Conservation (phyloP, 2,797 vertebrate species). For the Dipus sagitta region DNA sequence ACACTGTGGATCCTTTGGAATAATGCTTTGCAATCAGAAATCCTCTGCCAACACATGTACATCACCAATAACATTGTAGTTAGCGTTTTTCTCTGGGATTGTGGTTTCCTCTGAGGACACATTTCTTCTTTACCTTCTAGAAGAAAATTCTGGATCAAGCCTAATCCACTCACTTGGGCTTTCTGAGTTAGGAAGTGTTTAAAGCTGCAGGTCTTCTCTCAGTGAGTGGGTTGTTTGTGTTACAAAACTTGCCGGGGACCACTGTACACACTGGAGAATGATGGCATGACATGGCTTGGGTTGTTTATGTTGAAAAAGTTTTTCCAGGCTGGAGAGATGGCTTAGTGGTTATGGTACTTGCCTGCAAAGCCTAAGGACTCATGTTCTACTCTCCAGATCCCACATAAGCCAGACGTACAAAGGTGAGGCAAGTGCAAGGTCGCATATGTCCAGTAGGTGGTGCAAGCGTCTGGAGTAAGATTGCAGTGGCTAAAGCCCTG, state of each 20-base stretch:
- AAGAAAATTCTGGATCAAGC: background rate
- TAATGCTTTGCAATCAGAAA: slow-evolving; percentile 39
- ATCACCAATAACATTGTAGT: background rate
- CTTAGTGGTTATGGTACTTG: too few relatives aligned
- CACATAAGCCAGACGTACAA: too few relatives aligned
- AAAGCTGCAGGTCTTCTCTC: background rate
- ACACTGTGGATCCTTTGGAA: background rate
- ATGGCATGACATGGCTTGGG: background rate
- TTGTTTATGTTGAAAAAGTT: background rate
- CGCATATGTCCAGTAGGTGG: too few relatives aligned
- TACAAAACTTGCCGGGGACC: background rate
- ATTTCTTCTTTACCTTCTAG: background rate
- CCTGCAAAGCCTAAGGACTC: too few relatives aligned
- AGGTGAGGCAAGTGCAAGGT: too few relatives aligned
- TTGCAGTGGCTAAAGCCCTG: too few relatives aligned
- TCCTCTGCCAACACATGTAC: background rate
- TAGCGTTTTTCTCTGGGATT: background rate
- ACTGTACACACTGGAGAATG: background rate
- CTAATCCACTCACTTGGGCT: background rate
- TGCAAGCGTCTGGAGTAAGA: too few relatives aligned
- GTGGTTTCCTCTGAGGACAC: background rate
- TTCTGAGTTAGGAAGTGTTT: background rate
- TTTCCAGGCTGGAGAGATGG: too few relatives aligned
- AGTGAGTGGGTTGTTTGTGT: background rate
- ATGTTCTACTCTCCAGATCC: too few relatives aligned